Evolutionary conservation across 2,797 vertebrate species (phyloP), one percentile per base, ranked within the genome.

Genomic region (Mastacembelus armatus): DNA sequence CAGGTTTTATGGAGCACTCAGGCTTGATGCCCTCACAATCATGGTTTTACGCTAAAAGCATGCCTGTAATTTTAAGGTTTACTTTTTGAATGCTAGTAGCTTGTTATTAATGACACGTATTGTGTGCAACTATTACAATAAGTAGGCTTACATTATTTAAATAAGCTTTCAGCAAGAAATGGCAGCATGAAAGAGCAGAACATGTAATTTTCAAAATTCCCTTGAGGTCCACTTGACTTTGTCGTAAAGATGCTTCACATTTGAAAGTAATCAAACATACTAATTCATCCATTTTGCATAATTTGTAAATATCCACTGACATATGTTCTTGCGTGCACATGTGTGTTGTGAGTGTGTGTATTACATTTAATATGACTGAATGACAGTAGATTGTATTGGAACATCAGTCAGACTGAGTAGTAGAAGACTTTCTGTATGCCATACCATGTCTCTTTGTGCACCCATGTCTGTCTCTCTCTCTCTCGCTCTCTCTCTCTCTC

Each of bases 331-430:
- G 10, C 65, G 10, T 43, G 12, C 10, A 22, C 64, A 44, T 49
- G n/a, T 43, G 30, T 15, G 9, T 38, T 11, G 7, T 42, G 19
- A n/a, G 24, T 52, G 9, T 18, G 18, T 64, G 16, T 32, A 27
- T 71, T 54, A 47, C 51, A 38, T 84, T 55, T 38, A 56, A 44
- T 44, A 50, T 21, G 59, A 61, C 3, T 57, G 80, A 85, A 60
- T 80, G 78, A 54, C 76, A 66, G 66, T 43, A 0, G 54, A 62
- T 77, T 84, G 77, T 77, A 45, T 50, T 32, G 60, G 76, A 67
- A 22, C 44, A 56, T 84, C 80, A 81, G 61, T 76, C 57, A 77
- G 75, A 71, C 40, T 22, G 43, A 77, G 58, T 75, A 77, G 68
- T 45, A 32, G 29, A 65, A 78, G 75, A 60, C 7, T 57, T 26